These are phyloP conservation scores for Thaumatotibia leucotreta DNA, from an alignment of 1,140 invertebrate genomes.

Conservation along the genomic window DNA sequence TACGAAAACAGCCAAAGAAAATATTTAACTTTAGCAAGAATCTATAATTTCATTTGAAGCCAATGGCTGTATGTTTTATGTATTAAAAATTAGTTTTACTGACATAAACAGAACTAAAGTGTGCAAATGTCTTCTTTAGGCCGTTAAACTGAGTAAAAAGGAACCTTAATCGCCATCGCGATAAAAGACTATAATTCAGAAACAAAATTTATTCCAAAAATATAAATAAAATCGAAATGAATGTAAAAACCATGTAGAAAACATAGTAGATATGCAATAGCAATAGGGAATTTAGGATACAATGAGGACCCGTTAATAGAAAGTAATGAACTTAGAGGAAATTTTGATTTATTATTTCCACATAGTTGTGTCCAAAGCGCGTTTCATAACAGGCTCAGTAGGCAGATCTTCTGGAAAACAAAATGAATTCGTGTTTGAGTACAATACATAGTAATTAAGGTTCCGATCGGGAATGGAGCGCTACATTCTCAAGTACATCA, in stretches of 20 bases:
- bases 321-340: conserved; percentile 70
- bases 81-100: too few species aligned
- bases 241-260: conserved; percentile 74
- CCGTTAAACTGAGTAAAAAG: conserved; percentile 32
- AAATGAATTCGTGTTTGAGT: conserved; percentile 62
- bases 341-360: conserved; percentile 76
- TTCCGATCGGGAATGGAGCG: conserved; percentile 74
- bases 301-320: conserved; percentile 68
- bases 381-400: conserved; percentile 67
- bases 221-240: conserved; percentile 69
- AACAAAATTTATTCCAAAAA: conserved; percentile 74
- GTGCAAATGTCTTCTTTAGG: not conserved
- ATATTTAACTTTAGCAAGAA: too few species aligned
- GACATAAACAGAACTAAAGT: too few species aligned
- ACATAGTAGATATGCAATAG: conserved; percentile 61
- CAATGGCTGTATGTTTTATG: too few species aligned
- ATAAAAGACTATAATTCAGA: conserved; percentile 56
- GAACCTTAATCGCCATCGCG: conserved; percentile 70
- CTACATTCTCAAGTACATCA: conserved; percentile 54
- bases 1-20: too few species aligned
- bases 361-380: conserved; percentile 72
- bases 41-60: too few species aligned
- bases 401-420: conserved; percentile 73
- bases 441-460: conserved; percentile 63
- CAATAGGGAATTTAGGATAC: conserved; percentile 65